Evolutionary conservation across 2,888 invertebrate species (phyloP).

Genomic region (Spilarctia lutea): DNA sequence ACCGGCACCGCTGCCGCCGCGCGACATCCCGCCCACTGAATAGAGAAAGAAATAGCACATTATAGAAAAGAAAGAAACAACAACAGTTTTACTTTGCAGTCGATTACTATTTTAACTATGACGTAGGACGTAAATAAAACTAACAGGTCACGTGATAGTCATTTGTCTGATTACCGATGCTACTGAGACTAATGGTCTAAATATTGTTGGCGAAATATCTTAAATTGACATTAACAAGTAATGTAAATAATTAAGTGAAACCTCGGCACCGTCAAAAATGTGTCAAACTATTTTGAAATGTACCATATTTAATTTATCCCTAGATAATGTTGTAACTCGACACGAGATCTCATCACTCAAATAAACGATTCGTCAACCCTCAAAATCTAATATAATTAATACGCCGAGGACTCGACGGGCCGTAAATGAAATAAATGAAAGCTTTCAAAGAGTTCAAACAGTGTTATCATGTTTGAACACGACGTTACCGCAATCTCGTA

Average conservation of each 20-base stretch:
- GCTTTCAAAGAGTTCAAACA: constrained; percentile 56
- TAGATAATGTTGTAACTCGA: constrained; percentile 38
- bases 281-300: not conserved
- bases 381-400: constrained; percentile 45
- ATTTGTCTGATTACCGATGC: not conserved
- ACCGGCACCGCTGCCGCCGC: constrained; percentile 90
- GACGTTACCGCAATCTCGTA: constrained; percentile 69
- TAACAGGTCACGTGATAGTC: too few species aligned
- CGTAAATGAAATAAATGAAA: constrained; percentile 53
- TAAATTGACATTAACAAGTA: not conserved
- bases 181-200: not conserved
- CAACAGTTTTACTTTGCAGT: not conserved
- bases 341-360: constrained; percentile 42
- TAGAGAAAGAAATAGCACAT: constrained; percentile 58
- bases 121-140: too few species aligned
- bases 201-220: not conserved
- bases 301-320: constrained; percentile 18
- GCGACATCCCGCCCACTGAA: constrained; percentile 96
- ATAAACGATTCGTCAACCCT: constrained; percentile 42
- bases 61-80: not conserved
- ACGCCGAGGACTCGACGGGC: constrained; percentile 46
- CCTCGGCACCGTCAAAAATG: not conserved
- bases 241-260: not conserved
- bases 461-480: constrained; percentile 69
- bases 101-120: not conserved